phyloP scores from a whole-genome alignment of 2,113 vertebrate genomes.

The Amphiprion percula region DNA sequence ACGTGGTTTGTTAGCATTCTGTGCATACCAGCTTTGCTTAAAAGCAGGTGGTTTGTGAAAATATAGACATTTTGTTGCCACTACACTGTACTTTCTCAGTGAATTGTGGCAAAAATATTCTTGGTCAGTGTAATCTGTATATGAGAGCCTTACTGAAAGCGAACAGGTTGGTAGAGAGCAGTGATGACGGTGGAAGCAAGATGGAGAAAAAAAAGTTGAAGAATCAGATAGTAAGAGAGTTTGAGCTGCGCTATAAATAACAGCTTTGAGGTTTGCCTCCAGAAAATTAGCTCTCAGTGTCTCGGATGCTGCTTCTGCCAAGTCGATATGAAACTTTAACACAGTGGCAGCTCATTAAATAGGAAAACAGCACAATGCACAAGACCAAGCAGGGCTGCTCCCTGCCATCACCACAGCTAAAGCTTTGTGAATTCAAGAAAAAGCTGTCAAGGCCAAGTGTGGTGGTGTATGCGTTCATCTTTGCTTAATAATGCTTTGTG shows the following conservation, averaged over 20 bases:
- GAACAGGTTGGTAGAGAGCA: slow-evolving; percentile 23
- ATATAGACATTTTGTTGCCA: slow-evolving; percentile 42
- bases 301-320: slow-evolving; percentile 60
- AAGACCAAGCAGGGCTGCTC: slow-evolving; percentile 53
- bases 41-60: slow-evolving; percentile 36
- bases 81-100: slow-evolving; percentile 40
- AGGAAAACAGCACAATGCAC: slow-evolving; percentile 67
- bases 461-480: slow-evolving; percentile 20
- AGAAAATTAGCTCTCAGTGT: slow-evolving; percentile 63
- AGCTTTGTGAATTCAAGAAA: slow-evolving; percentile 55
- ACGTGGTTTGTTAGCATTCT: slow-evolving; percentile 35
- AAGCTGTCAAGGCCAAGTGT: slow-evolving; percentile 45
- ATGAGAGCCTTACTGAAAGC: neutral
- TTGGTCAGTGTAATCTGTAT: slow-evolving; percentile 16
- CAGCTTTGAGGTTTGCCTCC: slow-evolving; percentile 66
- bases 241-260: slow-evolving; percentile 62
- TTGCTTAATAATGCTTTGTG: slow-evolving; percentile 31
- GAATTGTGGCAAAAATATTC: slow-evolving; percentile 38
- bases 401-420: slow-evolving; percentile 45
- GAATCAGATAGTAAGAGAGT: slow-evolving; percentile 40
- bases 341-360: slow-evolving; percentile 78
- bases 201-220: slow-evolving; percentile 45
- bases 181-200: slow-evolving; percentile 16
- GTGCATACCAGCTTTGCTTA: slow-evolving; percentile 33
- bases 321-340: slow-evolving; percentile 69